Conservation (phyloP, 2,113 vertebrate species). For the Hippocampus abdominalis region DNA sequence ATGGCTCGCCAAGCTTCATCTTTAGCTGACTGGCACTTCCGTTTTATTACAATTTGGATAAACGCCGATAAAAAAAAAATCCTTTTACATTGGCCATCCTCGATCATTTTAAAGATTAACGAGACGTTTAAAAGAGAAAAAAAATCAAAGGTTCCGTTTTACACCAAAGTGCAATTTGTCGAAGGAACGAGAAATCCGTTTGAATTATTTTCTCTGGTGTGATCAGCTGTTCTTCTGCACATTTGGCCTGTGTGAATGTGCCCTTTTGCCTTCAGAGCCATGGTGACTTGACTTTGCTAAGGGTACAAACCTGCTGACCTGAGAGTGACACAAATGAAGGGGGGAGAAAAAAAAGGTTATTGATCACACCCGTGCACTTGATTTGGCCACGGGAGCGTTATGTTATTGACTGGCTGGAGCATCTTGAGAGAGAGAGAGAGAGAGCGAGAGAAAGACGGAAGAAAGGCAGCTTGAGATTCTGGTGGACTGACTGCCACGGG, state of each 20-base stretch:
- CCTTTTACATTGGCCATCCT: constrained; percentile 48
- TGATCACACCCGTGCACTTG: neutral
- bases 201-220: constrained; percentile 32
- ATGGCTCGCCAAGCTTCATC: neutral
- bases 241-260: constrained; percentile 65
- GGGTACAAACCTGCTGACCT: neutral
- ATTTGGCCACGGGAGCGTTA: neutral
- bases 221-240: constrained; percentile 48
- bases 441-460: neutral
- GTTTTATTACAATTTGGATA: constrained; percentile 18
- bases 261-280: constrained; percentile 65
- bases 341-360: constrained; percentile 9
- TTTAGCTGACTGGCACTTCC: neutral
- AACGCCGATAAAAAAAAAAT: neutral
- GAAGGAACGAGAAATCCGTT: constrained; percentile 58
- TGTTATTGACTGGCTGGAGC: constrained; percentile 47
- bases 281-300: constrained; percentile 23
- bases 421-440: constrained; percentile 51
- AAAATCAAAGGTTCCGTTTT: constrained; percentile 65
- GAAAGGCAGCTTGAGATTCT: constrained; percentile 74
- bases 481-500: constrained; percentile 74
- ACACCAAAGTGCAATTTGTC: constrained; percentile 83
- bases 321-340: constrained; percentile 10
- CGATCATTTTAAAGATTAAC: constrained; percentile 42
- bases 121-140: constrained; percentile 32